These are phyloP conservation scores for Cyclargus thomasi DNA, from an alignment of 1,140 invertebrate species.

Conservation along the genomic window DNA sequence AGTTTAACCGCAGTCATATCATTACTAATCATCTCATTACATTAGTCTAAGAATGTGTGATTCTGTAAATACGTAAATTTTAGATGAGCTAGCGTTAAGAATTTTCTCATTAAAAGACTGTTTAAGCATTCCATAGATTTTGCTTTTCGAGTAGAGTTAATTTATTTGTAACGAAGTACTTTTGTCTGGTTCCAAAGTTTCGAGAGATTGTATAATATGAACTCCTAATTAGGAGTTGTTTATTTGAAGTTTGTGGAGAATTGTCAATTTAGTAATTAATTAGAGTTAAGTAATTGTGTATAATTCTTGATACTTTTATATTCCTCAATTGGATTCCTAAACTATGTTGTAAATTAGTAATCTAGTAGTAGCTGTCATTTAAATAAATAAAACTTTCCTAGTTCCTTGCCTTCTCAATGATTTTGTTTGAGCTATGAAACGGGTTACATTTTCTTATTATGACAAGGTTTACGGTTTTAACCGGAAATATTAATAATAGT, in stretches of 20 bases:
- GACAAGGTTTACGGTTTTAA: no score
- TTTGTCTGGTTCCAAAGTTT: neutral
- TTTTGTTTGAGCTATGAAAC: no score
- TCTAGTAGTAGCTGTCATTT: neutral
- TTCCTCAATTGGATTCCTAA: neutral
- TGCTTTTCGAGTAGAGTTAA: neutral
- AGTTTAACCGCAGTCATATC: constrained; percentile 40
- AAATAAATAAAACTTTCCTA: neutral
- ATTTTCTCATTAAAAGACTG: neutral
- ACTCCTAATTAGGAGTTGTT: neutral
- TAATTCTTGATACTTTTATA: constrained; percentile 7
- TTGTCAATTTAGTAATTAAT: neutral
- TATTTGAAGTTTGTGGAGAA: neutral
- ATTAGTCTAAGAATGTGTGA: neutral
- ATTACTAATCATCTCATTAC: constrained; percentile 22
- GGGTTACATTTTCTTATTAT: no score
- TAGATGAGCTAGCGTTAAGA: neutral
- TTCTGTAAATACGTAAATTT: constrained; percentile 13
- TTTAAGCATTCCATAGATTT: neutral
- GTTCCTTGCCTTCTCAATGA: neutral
- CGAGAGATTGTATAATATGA: neutral
- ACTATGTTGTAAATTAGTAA: neutral
- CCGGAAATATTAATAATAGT: no score
- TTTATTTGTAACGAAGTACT: neutral
- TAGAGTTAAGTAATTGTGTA: neutral